Evolutionary conservation across 2,113 vertebrate genomes (phyloP), one percentile per base, ranked within the genome.

Genomic region (Siphamia tubifer): DNA sequence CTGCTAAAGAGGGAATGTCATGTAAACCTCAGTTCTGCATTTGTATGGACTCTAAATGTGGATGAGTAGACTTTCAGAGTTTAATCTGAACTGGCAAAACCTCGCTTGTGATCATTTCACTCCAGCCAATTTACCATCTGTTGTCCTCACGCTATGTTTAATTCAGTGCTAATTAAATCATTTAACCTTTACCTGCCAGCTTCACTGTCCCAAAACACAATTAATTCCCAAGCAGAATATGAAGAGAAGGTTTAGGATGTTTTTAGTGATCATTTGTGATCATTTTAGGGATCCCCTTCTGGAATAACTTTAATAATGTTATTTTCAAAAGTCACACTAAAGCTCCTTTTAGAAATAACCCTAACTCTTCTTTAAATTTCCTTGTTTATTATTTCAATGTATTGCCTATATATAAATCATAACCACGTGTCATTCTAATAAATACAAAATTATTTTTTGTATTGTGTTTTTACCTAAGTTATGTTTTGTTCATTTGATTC

Each of bases 91-190:
- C 32, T 43, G 1, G 11, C 17, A 11, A 32, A 43, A 9, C 4
- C 30, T 13, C 28, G 56, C 13, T 44, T 1, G 2, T 24, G 9
- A 60, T 67, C n/a, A 21, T 45, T 68, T 64, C 20, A 35, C 8
- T 54, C 58, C 53, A 48, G 28, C 62, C 32, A 44, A 47, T 13
- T 12, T 20, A 48, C 45, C 45, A 67, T 63, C 35, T 64, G 56
- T 63, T 39, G 30, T 36, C 21, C 28, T 32, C 9, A 21, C 57
- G 61, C 27, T 48, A n/a, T 1, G 6, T 47, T 52, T 60, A 7
- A 48, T n/a, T 17, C 8, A 25, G 28, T 32, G 21, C 53, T 34
- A 39, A 52, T 74, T 5, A 38, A 51, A 63, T 65, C 1, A 30
- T 28, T 19, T 48, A 30, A 5, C 19, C 31, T 16, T n/a, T 48